Base-by-base conservation (phyloP, 2,113 vertebrate species). In the Copsychus sechellarum region DNA sequence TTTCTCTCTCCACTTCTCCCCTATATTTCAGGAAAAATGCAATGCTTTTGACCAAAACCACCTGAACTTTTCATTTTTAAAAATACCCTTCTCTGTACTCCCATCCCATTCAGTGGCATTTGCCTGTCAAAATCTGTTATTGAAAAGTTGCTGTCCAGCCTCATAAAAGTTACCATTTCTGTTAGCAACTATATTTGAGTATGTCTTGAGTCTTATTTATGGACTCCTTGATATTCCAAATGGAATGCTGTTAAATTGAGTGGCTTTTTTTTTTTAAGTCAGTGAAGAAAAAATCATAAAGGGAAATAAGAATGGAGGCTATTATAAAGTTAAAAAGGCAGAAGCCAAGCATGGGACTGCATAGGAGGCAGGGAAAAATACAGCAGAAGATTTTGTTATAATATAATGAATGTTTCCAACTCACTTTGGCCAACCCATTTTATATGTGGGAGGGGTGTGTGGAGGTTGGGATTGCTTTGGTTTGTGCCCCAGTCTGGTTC, bases 151-250 rank as follows among this genome's bases (percentile, higher is more conserved):
- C 76, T 84, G 60, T 56, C 51, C 72, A 70, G 56, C 56, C 45
- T 38, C 67, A 40, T 74, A 31, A 47, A 73, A 92, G 80, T 93
- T 83, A 34, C 16, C 5, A 21, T 86, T 88, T 90, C 60, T 84
- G 42, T 43, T 77, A 54, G 62, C 58, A 58, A 20, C 34, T 77
- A 9, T 38, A 83, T 67, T n/a, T 92, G 60, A 19, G 17, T 81
- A 73, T 93, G 22, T 62, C 64, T 77, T 57, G 48, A 91, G 66
- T 50, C 62, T 94, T 92, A 82, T 91, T 95, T 95, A 70, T 80
- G 74, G 56, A 47, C 42, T 57, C 29, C 64, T 77, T 77, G 50
- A 60, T 91, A 95, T 92, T 88, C n/a, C 54, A 67, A 92, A 66
- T 9, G 4, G 77, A 86, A 92, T 60, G 42, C 60, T 92, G 69